A percentile compares a stretch with the other conserved stretches of the same genome.
Evolutionary conservation across 2,113 vertebrate genomes (phyloP).

Genomic region (Lampris incognitus): DNA sequence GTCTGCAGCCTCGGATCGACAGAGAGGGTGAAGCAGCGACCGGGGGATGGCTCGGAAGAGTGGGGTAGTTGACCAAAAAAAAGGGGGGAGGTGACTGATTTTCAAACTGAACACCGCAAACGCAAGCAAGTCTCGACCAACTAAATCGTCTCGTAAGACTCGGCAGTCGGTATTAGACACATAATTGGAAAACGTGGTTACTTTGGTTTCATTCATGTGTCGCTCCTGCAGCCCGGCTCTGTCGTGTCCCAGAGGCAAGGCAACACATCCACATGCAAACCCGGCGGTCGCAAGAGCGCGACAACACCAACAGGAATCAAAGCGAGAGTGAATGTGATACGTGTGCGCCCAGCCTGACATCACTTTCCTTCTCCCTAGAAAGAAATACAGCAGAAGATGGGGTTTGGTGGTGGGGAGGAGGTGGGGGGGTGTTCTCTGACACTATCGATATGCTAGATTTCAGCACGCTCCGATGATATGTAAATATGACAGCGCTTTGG

Average conservation of each 20-base stretch:
- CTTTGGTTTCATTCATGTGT: neutral
- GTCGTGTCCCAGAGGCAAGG: neutral
- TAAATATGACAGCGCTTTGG: slow-evolving; percentile 67
- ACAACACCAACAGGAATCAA: neutral
- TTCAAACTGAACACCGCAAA: too few species aligned
- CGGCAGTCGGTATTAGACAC: too few species aligned
- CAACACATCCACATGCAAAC: neutral
- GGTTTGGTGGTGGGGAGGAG: neutral
- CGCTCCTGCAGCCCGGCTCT: neutral
- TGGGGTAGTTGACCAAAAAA: too few species aligned
- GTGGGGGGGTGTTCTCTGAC: neutral
- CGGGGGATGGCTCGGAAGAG: too few species aligned
- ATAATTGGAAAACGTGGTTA: too few species aligned
- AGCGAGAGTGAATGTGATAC: neutral
- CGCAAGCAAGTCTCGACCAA: too few species aligned
- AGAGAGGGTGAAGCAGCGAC: too few species aligned
- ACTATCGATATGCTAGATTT: slow-evolving; percentile 34
- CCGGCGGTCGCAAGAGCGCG: neutral
- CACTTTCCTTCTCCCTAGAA: neutral
- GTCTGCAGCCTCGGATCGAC: too few species aligned
- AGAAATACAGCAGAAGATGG: neutral
- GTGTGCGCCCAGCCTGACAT: neutral
- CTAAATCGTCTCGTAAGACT: too few species aligned
- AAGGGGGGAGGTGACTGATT: too few species aligned
- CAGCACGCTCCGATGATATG: slow-evolving; percentile 43